Evolutionary conservation across 2,113 vertebrate genomes (phyloP), one percentile per base, ranked within the genome.

Genomic region (Corydoras sp.): DNA sequence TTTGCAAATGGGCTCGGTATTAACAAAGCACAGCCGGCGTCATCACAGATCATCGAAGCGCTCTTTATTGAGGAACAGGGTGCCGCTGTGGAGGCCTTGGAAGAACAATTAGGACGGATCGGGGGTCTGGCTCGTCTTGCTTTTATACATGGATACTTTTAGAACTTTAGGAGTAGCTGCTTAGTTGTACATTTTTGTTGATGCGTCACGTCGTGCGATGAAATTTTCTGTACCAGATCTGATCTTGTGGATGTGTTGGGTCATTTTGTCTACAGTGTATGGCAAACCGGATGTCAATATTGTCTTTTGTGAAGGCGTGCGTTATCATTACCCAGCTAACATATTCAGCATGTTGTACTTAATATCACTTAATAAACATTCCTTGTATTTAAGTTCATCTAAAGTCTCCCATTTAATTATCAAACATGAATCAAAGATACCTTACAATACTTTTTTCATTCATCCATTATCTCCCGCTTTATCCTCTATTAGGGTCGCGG

Each of bases 61-160:
- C 54, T 53, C 62, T 7, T 12, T 58, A 9, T 29, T 13, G 2
- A 49, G 69, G 65, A 53, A 32, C n/a, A 68, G 59, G 51, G 63
- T 65, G 9, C 0, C 48, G 55, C 78, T 87, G 72, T 85, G 88
- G 89, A 81, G 87, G 53, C 87, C 89, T 9, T 88, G 90, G 86
- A 87, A 84, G 75, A 68, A 49, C 31, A 51, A 63, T 14, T 60
- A 35, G 68, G 31, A 14, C 2, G 5, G 15, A n/a, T 7, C 48
- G 10, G 3, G 3, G 10, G 29, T 53, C 10, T 29, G 10, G 49
- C 12, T 24, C 68, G 35, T 11, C 2, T 32, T 1, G 1, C 0
- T 13, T 5, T 15, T 18, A 35, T 14, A 35, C 24, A 60, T 60
- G 9, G 48, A 30, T 43, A 7, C 4, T 24, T 29, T 51, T 29